Conservation (phyloP, 2,888 invertebrate species). For the Biston stratarius region DNA sequence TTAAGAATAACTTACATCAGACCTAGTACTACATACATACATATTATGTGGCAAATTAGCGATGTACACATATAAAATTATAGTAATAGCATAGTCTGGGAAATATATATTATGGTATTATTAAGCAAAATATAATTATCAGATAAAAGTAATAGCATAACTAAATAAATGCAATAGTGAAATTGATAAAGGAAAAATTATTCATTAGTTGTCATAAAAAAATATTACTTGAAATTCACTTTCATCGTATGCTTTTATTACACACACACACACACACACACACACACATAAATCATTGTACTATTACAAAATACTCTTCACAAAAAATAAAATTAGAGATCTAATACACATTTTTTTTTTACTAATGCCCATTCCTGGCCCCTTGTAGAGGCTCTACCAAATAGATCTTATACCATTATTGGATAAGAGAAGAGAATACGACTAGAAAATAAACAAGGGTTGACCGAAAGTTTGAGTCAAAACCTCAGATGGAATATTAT, state of each 20-base stretch:
- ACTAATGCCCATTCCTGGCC: slow-evolving; percentile 53
- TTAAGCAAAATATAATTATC: slow-evolving; percentile 1
- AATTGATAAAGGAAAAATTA: slow-evolving; percentile 33
- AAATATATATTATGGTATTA: background rate
- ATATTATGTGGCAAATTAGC: too few relatives aligned
- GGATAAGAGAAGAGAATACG: slow-evolving; percentile 12
- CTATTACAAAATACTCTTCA: slow-evolving; percentile 34
- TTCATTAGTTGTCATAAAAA: slow-evolving; percentile 23
- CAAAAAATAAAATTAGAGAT: slow-evolving; percentile 64
- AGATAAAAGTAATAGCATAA: slow-evolving; percentile 12
- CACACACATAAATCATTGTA: slow-evolving; percentile 29
- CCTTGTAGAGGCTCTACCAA: slow-evolving; percentile 20
- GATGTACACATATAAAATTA: too few relatives aligned
- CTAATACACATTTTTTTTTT: slow-evolving; percentile 56
- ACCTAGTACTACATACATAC: too few relatives aligned
- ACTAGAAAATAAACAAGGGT: slow-evolving; percentile 34
- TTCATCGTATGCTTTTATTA: slow-evolving; percentile 13
- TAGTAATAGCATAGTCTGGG: too few relatives aligned
- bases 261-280: slow-evolving; percentile 25
- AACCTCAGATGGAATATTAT: slow-evolving; percentile 25
- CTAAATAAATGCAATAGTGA: slow-evolving; percentile 48
- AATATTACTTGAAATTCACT: slow-evolving; percentile 23
- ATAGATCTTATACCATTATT: slow-evolving; percentile 6
- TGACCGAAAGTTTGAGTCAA: slow-evolving; percentile 24
- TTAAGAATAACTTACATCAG: too few relatives aligned